Percentiles rank a stretch among this genome's conserved stretches.
Evolutionary conservation across 2,888 invertebrate species (phyloP).

Genomic region (Lochmaea capreae): DNA sequence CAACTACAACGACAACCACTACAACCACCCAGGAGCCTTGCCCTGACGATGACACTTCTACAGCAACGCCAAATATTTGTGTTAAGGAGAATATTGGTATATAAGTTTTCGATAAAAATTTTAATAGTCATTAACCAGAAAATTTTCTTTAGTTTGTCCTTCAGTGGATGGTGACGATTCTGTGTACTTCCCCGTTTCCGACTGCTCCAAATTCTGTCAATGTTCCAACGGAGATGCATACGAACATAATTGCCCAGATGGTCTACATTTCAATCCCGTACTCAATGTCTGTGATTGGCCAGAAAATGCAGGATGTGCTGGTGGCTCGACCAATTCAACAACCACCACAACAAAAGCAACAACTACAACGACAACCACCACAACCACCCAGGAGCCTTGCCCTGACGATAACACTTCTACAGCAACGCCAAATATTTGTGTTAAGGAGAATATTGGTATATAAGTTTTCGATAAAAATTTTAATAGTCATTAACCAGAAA

Average conservation of each 20-base stretch:
- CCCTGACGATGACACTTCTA: too few species aligned
- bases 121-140: not conserved
- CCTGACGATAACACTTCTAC: not conserved
- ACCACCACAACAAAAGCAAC: not conserved
- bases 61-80: not conserved
- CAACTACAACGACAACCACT: not conserved
- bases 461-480: not conserved
- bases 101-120: not conserved
- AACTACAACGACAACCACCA: not conserved
- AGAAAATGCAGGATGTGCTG: constrained; percentile 30
- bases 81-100: constrained; percentile 1
- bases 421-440: too few species aligned
- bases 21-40: not conserved
- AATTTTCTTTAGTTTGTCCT: constrained; percentile 30
- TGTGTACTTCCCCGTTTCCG: constrained; percentile 35
- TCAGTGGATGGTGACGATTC: constrained; percentile 35
- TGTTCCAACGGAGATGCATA: constrained; percentile 42
- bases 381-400: not conserved
- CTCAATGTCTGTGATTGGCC: constrained; percentile 42
- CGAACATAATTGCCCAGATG: constrained; percentile 37
- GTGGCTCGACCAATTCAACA: not conserved
- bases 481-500: too few species aligned
- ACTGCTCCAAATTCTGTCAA: constrained; percentile 43
- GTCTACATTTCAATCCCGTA: constrained; percentile 40
- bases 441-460: constrained; percentile 4